A percentile compares a stretch with the other conserved stretches of the same genome.
phyloP scores from a whole-genome alignment of 2,113 vertebrate species.

The Psilopogon haemacephalus region DNA sequence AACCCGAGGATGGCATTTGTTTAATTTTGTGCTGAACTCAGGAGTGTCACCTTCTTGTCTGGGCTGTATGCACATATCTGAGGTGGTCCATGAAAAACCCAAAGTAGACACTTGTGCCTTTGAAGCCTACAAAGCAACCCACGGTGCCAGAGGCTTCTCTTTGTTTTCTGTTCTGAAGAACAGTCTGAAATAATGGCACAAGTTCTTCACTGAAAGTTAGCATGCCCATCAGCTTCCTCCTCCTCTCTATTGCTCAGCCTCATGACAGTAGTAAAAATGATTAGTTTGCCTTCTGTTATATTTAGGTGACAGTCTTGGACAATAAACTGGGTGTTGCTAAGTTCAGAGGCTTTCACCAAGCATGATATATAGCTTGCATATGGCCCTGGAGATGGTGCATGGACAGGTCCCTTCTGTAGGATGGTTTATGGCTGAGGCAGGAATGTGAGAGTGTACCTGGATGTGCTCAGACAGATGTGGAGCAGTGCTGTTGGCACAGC shows the following conservation, averaged over 20 bases:
- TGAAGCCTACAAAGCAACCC: not conserved
- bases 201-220: not conserved
- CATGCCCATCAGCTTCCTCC: conserved; percentile 6
- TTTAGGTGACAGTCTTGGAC: conserved; percentile 36
- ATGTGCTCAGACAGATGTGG: not conserved
- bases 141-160: not conserved
- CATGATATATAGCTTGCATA: not conserved
- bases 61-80: not conserved
- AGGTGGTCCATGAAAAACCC: not conserved
- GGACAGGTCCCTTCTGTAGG: not conserved
- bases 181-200: not conserved
- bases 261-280: conserved; percentile 23
- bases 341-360: conserved; percentile 30
- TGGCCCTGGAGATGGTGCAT: conserved; percentile 6
- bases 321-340: conserved; percentile 9
- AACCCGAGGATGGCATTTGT: not conserved
- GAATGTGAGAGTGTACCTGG: not conserved
- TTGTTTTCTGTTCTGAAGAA: not conserved
- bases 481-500: not conserved
- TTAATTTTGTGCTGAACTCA: not conserved
- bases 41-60: not conserved
- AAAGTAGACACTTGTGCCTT: not conserved
- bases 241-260: not conserved
- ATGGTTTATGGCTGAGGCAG: not conserved
- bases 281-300: conserved; percentile 25